These are phyloP conservation scores for Hipparchia semele DNA, from an alignment of 2,888 invertebrate genomes.

Conservation along the genomic window DNA sequence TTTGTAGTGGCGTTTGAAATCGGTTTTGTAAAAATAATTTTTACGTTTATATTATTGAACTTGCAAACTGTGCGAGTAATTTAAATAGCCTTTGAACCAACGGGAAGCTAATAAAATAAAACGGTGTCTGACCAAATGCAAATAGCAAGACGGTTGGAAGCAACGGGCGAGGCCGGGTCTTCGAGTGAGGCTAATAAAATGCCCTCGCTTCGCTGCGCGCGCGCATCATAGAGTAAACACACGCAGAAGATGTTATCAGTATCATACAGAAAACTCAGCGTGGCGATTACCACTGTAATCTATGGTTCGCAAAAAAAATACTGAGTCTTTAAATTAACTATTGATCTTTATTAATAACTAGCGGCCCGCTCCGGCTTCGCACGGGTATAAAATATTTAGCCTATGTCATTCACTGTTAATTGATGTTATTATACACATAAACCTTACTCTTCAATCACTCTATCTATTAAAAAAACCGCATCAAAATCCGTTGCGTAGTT, in stretches of 20 bases:
- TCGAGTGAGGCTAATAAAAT: constrained; percentile 69
- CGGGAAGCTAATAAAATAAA: constrained; percentile 4
- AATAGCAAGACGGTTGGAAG: constrained; percentile 32
- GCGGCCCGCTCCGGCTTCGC: no score
- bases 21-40: no score
- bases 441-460: no score
- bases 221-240: constrained; percentile 56
- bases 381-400: no score
- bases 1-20: no score
- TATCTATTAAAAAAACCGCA: no score
- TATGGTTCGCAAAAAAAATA: no score
- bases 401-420: no score
- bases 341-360: no score
- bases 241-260: constrained; percentile 47
- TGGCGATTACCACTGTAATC: constrained; percentile 26
- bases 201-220: constrained; percentile 67
- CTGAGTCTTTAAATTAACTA: no score
- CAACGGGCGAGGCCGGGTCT: constrained; percentile 54
- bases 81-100: neutral
- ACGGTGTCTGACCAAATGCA: constrained; percentile 17
- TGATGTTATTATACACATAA: no score
- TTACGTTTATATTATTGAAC: neutral
- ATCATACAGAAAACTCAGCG: constrained; percentile 33
- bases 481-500: no score
- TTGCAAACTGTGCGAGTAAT: neutral